These are phyloP conservation scores for Nixonia krombeini DNA, from an alignment of 1,140 invertebrate genomes.

Conservation along the genomic window DNA sequence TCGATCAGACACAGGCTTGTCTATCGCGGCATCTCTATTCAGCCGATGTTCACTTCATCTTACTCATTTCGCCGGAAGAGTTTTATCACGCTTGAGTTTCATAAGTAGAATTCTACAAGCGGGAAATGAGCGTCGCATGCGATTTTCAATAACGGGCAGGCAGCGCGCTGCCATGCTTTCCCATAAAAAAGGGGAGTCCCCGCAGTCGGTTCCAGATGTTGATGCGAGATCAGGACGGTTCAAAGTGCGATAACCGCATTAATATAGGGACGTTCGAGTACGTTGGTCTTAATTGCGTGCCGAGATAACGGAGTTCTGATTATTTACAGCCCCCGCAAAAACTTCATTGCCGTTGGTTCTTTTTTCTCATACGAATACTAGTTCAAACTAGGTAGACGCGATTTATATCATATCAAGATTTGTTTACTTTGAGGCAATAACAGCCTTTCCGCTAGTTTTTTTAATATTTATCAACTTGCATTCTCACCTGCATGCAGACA, in stretches of 20 bases:
- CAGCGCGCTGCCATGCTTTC: constrained; percentile 31
- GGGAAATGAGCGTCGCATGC: constrained; percentile 48
- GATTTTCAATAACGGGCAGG: constrained; percentile 45
- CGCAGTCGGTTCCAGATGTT: constrained; percentile 34
- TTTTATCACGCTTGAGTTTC: constrained; percentile 38
- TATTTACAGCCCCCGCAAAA: constrained; percentile 47
- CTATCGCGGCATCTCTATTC: no score
- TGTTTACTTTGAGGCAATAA: constrained; percentile 8
- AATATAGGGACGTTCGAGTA: constrained; percentile 35
- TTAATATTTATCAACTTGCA: not conserved
- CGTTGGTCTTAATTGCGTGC: constrained; percentile 41
- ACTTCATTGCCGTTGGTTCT: constrained; percentile 33
- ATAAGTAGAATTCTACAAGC: constrained; percentile 41
- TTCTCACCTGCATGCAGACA: no score
- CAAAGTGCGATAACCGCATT: constrained; percentile 50
- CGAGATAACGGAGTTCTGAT: constrained; percentile 41
- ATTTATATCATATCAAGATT: constrained; percentile 28
- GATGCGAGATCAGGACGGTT: constrained; percentile 37
- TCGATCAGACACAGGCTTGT: no score
- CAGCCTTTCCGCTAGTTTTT: not conserved
- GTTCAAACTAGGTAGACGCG: constrained; percentile 17
- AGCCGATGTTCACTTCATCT: constrained; percentile 36
- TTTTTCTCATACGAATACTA: constrained; percentile 31
- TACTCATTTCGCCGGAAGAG: constrained; percentile 30
- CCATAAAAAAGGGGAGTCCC: constrained; percentile 40